phyloP scores from a whole-genome alignment of 2,888 invertebrate genomes.

The Troides oblongomaculatus region DNA sequence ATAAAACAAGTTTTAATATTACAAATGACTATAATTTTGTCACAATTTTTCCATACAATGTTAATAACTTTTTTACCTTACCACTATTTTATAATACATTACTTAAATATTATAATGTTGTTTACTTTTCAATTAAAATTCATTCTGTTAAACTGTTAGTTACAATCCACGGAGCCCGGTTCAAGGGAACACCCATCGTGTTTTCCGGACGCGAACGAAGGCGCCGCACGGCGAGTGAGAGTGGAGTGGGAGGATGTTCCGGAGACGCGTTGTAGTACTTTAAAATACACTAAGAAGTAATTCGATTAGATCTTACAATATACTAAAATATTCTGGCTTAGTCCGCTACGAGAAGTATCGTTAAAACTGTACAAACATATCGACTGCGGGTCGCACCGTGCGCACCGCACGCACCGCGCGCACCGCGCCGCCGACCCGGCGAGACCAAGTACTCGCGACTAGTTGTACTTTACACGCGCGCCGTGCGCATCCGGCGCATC shows the following conservation, averaged over 20 bases:
- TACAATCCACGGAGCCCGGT: constrained; percentile 72
- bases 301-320: constrained; percentile 79
- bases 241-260: constrained; percentile 66
- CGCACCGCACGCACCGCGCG: constrained; percentile 35
- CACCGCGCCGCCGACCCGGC: constrained; percentile 48
- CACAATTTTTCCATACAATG: constrained; percentile 81
- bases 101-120: constrained; percentile 75
- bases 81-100: constrained; percentile 77
- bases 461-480: constrained; percentile 65
- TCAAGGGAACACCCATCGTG: constrained; percentile 55
- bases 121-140: constrained; percentile 77
- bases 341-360: constrained; percentile 73
- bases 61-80: constrained; percentile 80
- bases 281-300: constrained; percentile 75
- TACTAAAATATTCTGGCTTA: constrained; percentile 78
- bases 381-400: constrained; percentile 42
- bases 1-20: constrained; percentile 77
- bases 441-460: constrained; percentile 51
- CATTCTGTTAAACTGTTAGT: constrained; percentile 75
- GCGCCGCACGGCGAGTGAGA: constrained; percentile 62
- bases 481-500: constrained; percentile 41
- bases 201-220: constrained; percentile 57
- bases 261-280: constrained; percentile 62
- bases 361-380: constrained; percentile 79
- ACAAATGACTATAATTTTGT: constrained; percentile 82